Evolutionary conservation across 92 coral and sea anemone genomes (phyloP), one percentile per base, ranked within the genome.

Genomic region (Anthopleura xanthogrammica): DNA sequence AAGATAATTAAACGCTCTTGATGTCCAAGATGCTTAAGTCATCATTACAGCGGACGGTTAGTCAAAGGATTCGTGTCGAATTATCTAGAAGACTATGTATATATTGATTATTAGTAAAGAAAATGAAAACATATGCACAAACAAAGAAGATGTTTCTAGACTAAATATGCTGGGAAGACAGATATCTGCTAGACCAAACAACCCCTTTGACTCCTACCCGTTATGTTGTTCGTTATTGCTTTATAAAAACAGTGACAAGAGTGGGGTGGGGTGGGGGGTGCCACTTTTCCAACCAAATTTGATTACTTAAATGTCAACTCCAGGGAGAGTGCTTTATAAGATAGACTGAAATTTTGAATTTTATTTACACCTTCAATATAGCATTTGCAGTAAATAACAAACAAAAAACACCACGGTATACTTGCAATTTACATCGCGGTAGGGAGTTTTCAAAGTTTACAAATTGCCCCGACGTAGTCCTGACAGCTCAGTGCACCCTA

Each of bases 121-220:
- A 23, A 68, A 29, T 36, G 9, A 36, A 68, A 23, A 68, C 74
- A 29, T 24, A 10, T 29, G 42, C 41, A 36, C 74, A 23, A 24
- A 36, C 72, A 64, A 29, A 36, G 36, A 9, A 68, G 12, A 68
- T 68, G 42, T 36, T 20, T 68, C 43, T 36, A 68, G 74, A 68
- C 74, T 36, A 68, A 68, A 68, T 12, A 68, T 29, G 8, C 43
- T 29, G 17, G 4, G 42, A 68, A 68, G 41, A 68, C 11, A 68
- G 74, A 68, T 68, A 68, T 68, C 74, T 62, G 36, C 36, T 68
- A 68, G 74, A 68, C 42, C 42, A 68, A 36, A 68, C 74, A n/a
- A 24, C 16, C 74, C 74, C 74, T 36, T 68, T 68, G 74, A 68
- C 74, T 23, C 42, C 17, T 42, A 36, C 40, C 42, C 58, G 2